These are phyloP conservation scores for Scomber scombrus DNA, from an alignment of 2,113 vertebrate species.

Conservation along the genomic window DNA sequence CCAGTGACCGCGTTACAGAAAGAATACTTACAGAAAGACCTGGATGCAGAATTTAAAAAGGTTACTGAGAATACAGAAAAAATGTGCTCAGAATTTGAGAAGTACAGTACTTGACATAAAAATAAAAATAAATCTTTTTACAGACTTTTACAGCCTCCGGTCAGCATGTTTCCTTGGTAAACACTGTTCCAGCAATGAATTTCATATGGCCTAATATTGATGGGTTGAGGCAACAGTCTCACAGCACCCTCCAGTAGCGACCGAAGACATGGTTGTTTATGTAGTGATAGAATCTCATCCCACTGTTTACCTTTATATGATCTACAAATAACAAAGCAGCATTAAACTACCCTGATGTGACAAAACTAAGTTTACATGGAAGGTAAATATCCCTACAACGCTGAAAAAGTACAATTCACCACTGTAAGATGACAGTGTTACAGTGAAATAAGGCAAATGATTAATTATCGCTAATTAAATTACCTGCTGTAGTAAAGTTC, in stretches of 20 bases:
- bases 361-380: not conserved
- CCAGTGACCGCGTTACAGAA: slow-evolving; percentile 8
- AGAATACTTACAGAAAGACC: not conserved
- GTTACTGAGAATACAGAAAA: not conserved
- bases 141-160: not conserved
- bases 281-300: not conserved
- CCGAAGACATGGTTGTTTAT: slow-evolving; percentile 4
- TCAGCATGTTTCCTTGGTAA: not conserved
- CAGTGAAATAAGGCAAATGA: too few species aligned
- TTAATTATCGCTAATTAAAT: too few species aligned
- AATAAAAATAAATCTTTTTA: not conserved
- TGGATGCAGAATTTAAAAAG: slow-evolving; percentile 1
- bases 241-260: slow-evolving; percentile 4
- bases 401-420: not conserved
- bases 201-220: not conserved
- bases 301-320: not conserved
- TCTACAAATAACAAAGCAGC: not conserved
- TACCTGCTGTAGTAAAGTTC: not conserved
- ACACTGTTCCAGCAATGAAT: not conserved
- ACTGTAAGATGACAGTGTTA: not conserved
- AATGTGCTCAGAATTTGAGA: not conserved
- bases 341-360: not conserved
- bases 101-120: not conserved
- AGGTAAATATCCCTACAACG: not conserved
- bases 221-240: not conserved